phyloP scores from a whole-genome alignment of 2,888 invertebrate genomes.

The Pheosia tremula region DNA sequence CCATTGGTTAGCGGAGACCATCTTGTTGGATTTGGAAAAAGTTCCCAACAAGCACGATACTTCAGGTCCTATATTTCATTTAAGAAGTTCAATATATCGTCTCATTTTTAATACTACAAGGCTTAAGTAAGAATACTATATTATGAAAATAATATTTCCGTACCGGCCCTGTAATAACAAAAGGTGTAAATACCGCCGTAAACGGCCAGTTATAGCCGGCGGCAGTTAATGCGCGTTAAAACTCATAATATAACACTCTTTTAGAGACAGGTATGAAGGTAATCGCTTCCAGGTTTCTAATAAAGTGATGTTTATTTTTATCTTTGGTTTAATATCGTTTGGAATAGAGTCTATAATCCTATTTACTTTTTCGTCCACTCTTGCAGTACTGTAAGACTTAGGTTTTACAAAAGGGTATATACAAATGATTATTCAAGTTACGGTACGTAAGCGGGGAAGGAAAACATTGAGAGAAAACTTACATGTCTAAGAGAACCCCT shows the following conservation, averaged over 20 bases:
- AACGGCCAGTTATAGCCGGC: conserved; percentile 28
- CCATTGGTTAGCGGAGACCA: no score
- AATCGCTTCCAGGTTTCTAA: conserved; percentile 17
- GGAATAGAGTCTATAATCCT: not conserved
- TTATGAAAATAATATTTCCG: conserved; percentile 23
- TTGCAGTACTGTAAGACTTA: no score
- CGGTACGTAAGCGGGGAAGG: no score
- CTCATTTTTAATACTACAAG: not conserved
- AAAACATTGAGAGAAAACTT: no score
- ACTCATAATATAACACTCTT: conserved; percentile 21
- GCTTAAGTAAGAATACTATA: conserved; percentile 19
- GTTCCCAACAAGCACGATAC: no score
- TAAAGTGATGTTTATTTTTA: conserved; percentile 14
- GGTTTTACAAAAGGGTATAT: no score
- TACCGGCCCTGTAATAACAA: conserved; percentile 20
- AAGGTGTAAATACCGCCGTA: conserved; percentile 26
- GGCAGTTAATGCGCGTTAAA: conserved; percentile 34
- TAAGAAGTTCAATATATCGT: not conserved
- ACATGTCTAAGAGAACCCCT: no score
- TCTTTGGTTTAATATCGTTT: not conserved
- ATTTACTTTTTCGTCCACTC: no score
- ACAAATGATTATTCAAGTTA: no score
- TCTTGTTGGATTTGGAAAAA: no score
- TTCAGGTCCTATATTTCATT: no score
- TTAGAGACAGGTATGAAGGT: conserved; percentile 24